Conservation (phyloP, 2,113 vertebrate genomes). For the Xiphorhynchus elegans region DNA sequence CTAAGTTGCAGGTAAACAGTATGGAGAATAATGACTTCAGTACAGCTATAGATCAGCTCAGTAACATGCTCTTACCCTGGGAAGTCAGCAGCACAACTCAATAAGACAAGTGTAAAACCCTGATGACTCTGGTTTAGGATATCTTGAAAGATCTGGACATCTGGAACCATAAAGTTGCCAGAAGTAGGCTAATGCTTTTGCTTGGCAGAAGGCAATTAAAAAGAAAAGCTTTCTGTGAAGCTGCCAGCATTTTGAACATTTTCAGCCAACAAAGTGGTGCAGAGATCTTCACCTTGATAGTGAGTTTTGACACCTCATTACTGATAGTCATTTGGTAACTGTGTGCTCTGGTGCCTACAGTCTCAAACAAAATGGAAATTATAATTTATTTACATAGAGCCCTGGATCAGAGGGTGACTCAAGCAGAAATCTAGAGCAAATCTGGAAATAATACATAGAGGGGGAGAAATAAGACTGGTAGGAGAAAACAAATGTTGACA, state of each 20-base stretch:
- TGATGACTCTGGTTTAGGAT: not conserved
- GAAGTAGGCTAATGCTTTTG: conserved; percentile 7
- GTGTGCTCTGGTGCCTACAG: not conserved
- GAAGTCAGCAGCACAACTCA: not conserved
- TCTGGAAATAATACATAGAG: not conserved
- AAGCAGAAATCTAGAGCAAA: not conserved
- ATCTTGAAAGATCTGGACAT: conserved; percentile 29
- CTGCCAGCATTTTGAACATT: not conserved
- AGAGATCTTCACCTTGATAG: not conserved
- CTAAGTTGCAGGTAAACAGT: not conserved
- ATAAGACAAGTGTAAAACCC: not conserved
- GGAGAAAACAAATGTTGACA: not conserved
- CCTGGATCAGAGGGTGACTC: not conserved
- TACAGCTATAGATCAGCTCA: not conserved
- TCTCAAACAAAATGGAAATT: not conserved
- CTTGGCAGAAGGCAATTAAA: conserved; percentile 15
- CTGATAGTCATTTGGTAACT: not conserved
- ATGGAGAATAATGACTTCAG: not conserved
- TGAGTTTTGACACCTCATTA: not conserved
- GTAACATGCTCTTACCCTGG: not conserved
- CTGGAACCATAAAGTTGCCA: conserved; percentile 53
- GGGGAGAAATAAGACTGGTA: not conserved
- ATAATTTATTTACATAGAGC: not conserved
- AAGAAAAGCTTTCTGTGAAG: not conserved
- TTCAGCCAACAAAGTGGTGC: not conserved